Conservation (phyloP, 92 coral and sea anemone species). For the Pocillopora grandis region DNA sequence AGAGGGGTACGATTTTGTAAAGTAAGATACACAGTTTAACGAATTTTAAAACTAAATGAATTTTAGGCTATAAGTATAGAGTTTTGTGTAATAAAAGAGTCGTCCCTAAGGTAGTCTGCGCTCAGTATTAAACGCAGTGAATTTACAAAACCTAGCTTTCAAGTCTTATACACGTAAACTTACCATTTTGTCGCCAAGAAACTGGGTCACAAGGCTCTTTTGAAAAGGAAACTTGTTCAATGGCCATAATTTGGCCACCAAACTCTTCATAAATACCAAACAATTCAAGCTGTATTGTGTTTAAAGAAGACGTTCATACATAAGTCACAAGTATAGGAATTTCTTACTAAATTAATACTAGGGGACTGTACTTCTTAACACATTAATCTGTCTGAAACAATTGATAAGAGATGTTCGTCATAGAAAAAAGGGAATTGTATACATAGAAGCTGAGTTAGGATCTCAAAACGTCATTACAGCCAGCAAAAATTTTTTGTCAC, state of each 20-base stretch:
- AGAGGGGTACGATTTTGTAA: too few relatives aligned
- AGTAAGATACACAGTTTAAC: too few relatives aligned
- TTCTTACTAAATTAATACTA: background rate
- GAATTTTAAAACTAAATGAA: too few relatives aligned
- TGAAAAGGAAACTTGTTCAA: slow-evolving; percentile 57
- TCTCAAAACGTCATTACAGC: too few relatives aligned
- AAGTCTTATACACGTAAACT: too few relatives aligned
- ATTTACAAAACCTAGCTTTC: too few relatives aligned
- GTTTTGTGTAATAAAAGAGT: too few relatives aligned
- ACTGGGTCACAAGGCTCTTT: slow-evolving; percentile 45
- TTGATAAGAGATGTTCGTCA: background rate
- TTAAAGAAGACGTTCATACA: background rate
- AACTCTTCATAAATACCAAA: background rate
- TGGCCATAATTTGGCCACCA: slow-evolving; percentile 6
- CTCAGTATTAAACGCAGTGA: too few relatives aligned
- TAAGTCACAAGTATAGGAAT: background rate
- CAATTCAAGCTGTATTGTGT: slow-evolving; percentile 19
- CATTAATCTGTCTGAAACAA: background rate
- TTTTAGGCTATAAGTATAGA: too few relatives aligned
- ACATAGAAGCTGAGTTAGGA: background rate
- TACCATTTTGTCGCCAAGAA: slow-evolving; percentile 11
- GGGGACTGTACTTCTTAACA: background rate
- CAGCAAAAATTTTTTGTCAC: too few relatives aligned
- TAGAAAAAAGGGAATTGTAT: background rate
- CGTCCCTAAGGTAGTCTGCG: too few relatives aligned